Evolutionary conservation across 2,888 invertebrate species (phyloP).

Genomic region (Apodemia duryi): DNA sequence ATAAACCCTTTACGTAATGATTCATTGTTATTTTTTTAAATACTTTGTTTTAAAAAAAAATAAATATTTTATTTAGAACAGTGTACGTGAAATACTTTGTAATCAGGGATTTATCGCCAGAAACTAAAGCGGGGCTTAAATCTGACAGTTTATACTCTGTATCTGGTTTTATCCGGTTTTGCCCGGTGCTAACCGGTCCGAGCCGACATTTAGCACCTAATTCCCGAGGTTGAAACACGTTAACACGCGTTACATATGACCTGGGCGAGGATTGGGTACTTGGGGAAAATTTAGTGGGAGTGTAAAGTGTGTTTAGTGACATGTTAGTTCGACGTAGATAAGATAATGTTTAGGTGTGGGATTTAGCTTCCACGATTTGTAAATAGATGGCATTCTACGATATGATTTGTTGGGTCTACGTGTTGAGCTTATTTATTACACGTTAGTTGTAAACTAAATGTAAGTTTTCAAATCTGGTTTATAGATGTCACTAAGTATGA

Average conservation of each 20-base stretch:
- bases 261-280: conserved; percentile 16
- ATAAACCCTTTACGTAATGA: too few relatives aligned
- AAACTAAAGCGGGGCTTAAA: conserved; percentile 16
- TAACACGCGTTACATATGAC: conserved; percentile 24
- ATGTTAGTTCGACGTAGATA: conserved; percentile 4
- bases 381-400: not conserved
- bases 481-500: too few relatives aligned
- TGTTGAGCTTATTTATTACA: too few relatives aligned
- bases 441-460: too few relatives aligned
- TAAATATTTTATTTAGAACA: too few relatives aligned
- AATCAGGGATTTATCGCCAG: not conserved
- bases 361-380: not conserved
- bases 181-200: conserved; percentile 39
- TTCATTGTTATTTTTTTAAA: too few relatives aligned
- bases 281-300: conserved; percentile 12
- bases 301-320: conserved; percentile 12
- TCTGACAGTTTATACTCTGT: conserved; percentile 40
- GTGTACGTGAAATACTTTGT: not conserved
- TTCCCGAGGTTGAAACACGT: conserved; percentile 36
- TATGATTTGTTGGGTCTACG: too few relatives aligned
- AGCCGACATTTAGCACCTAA: conserved; percentile 52
- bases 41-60: too few relatives aligned
- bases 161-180: conserved; percentile 42
- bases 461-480: too few relatives aligned
- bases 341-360: conserved; percentile 8